Base-by-base conservation (phyloP, 35 echinoderm and acorn worm genomes). In the Lytechinus pictus region DNA sequence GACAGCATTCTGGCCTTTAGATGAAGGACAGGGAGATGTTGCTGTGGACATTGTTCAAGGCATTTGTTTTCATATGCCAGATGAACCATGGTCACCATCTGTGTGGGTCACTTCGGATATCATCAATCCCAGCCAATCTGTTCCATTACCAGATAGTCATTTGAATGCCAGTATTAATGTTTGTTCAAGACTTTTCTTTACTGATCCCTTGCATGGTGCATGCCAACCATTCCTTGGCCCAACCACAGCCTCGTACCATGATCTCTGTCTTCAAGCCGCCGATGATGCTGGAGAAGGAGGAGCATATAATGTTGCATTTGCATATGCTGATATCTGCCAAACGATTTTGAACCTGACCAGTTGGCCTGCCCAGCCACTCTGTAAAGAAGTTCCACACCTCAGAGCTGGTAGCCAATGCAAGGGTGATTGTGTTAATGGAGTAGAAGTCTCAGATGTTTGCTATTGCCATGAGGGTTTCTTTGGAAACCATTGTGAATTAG, bases 321-420 rank as follows among this genome's bases (percentile, higher is more conserved):
- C 86, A 27, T 99, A 92, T 95, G 96, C 98, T 86, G 98, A 99
- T 95, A 95, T 97, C 53, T 99, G 98, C 86, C 96, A 99, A 61
- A 87, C 87, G 52, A 91, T 92, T 21, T 56, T 97, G 5, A 96
- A 99, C 55, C 93, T 97, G 28, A 90, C 91, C 19, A 52, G 58
- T 29, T 99, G 98, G 98, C 98, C 98, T 55, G 98, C 95, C 5
- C 33, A 29, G 27, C 95, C 98, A 94, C 86, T 99, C 6, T 99
- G 98, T 89, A 9, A n/a, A 28, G 96, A 99, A 52, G 94, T 94
- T 54, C 94, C 96, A 79, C 87, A 89, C 27, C 57, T 99, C 4
- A 95, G 98, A 92, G 28, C n/a, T 28, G 98, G 98, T 0, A 95
- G 96, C 28, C 95, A 99, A 28, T 99, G 98, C 57, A 91, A 95